Evolutionary conservation across 2,113 vertebrate species (phyloP).

Genomic region (Malurus melanocephalus): DNA sequence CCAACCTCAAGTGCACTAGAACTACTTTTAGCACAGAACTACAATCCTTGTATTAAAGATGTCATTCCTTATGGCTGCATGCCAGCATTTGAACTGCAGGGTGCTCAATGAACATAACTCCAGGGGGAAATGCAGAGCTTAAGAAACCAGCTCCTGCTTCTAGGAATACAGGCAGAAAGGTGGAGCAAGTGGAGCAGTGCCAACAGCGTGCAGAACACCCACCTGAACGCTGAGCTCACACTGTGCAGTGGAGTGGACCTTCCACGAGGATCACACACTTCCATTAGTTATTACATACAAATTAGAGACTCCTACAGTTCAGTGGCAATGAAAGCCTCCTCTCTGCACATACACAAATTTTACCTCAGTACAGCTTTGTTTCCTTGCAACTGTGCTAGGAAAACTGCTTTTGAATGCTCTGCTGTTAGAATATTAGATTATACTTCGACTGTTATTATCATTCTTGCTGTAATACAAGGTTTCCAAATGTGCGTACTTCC

Average conservation of each 20-base stretch:
- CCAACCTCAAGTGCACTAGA: background rate
- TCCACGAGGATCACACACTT: background rate
- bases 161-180: background rate
- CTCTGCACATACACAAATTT: background rate
- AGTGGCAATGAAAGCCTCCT: background rate
- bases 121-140: background rate
- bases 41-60: background rate
- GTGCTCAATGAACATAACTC: background rate
- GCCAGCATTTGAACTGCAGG: background rate
- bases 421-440: background rate
- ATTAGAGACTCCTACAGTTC: background rate
- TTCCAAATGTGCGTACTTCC: background rate
- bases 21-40: background rate
- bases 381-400: background rate
- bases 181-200: background rate
- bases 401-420: background rate
- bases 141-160: background rate
- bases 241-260: background rate
- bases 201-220: fast-evolving
- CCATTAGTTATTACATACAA: background rate
- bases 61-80: background rate
- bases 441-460: background rate
- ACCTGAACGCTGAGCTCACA: fast-evolving
- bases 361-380: background rate
- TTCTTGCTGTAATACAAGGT: background rate